Percentiles rank a stretch among this genome's conserved stretches.
These are phyloP conservation scores for Chaetodon auriga DNA, from an alignment of 2,113 vertebrate genomes.

Conservation along the genomic window DNA sequence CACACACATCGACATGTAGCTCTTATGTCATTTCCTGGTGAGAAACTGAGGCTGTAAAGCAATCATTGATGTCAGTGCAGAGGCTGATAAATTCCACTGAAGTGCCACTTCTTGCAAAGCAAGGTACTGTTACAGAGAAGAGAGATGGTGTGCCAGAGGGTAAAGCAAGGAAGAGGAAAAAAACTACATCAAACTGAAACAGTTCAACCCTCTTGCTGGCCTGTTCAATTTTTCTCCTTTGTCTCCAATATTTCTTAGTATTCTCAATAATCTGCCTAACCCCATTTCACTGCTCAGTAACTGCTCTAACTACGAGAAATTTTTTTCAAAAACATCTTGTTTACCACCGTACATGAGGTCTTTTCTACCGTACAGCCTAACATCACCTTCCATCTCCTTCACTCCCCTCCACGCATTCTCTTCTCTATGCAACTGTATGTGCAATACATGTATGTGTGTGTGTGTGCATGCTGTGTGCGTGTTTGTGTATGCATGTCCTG, in stretches of 20 bases:
- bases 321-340: too few species aligned
- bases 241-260: too few species aligned
- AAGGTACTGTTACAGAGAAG: not conserved
- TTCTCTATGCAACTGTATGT: not conserved
- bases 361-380: conserved; percentile 8
- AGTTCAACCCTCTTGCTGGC: too few species aligned
- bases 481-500: conserved; percentile 10
- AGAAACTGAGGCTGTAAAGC: conserved; percentile 22
- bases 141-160: not conserved
- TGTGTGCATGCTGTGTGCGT: conserved; percentile 3
- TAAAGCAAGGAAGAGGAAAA: not conserved
- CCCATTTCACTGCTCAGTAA: too few species aligned
- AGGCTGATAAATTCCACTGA: conserved; percentile 24
- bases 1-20: conserved; percentile 30
- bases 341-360: not conserved
- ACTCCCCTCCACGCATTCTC: not conserved
- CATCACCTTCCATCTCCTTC: conserved; percentile 20
- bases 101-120: conserved; percentile 20
- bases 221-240: too few species aligned
- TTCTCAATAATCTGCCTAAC: too few species aligned
- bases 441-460: not conserved
- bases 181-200: not conserved
- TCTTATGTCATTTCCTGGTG: conserved; percentile 45
- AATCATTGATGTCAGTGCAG: conserved; percentile 43
- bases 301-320: too few species aligned